These are phyloP conservation scores for Eulemur mongoz DNA, from an alignment of 2,797 vertebrate species.

Conservation along the genomic window DNA sequence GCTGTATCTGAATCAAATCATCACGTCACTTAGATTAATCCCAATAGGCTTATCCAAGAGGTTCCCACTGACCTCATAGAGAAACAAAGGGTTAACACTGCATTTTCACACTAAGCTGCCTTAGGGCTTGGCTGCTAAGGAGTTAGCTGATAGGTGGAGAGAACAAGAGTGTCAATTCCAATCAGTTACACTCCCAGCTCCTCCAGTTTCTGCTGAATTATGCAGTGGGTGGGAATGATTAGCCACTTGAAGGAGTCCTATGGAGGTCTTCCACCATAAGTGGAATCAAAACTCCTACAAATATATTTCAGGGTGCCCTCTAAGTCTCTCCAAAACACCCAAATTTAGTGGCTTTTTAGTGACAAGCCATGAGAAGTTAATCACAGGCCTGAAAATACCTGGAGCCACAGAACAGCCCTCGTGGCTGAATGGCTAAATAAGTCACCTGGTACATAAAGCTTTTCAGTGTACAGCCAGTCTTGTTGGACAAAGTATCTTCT, in stretches of 20 bases:
- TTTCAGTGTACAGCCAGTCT: slow-evolving; percentile 30
- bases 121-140: slow-evolving; percentile 23
- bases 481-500: slow-evolving; percentile 34
- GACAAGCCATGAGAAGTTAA: slow-evolving; percentile 41
- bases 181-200: not conserved
- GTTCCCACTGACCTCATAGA: not conserved
- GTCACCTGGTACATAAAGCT: slow-evolving; percentile 28
- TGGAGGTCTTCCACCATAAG: not conserved
- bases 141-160: slow-evolving; percentile 50
- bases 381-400: slow-evolving; percentile 39
- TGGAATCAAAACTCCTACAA: slow-evolving; percentile 9
- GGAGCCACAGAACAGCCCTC: slow-evolving; percentile 22
- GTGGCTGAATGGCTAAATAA: slow-evolving; percentile 36
- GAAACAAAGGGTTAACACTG: slow-evolving; percentile 55
- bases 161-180: slow-evolving; percentile 32
- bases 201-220: slow-evolving; percentile 62
- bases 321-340: slow-evolving; percentile 34
- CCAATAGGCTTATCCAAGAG: slow-evolving; percentile 1
- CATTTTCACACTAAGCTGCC: slow-evolving; percentile 14
- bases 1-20: not conserved
- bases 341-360: slow-evolving; percentile 16
- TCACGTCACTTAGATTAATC: not conserved
- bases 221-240: slow-evolving; percentile 7
- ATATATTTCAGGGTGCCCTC: not conserved
- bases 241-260: not conserved